A percentile compares a stretch with the other conserved stretches of the same genome.
Evolutionary conservation across 2,797 vertebrate genomes (phyloP).

Genomic region (Parauchenoglanis punctatus): DNA sequence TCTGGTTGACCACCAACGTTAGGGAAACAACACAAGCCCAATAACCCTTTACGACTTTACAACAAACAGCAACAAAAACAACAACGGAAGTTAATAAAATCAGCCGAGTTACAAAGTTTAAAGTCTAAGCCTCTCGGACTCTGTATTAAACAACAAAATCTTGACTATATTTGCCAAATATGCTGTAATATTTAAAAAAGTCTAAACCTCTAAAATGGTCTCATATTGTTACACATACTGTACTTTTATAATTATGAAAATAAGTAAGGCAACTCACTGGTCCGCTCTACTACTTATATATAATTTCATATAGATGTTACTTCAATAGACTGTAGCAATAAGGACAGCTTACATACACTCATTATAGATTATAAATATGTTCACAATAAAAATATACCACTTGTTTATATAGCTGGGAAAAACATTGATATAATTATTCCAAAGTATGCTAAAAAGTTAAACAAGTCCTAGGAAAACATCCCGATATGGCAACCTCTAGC

Average conservation of each 20-base stretch:
- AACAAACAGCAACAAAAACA: neutral
- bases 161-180: neutral
- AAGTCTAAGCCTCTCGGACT: neutral
- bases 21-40: neutral
- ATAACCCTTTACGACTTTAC: neutral
- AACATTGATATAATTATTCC: neutral
- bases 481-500: slow-evolving; percentile 10
- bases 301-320: neutral
- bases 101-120: neutral
- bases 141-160: neutral
- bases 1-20: neutral
- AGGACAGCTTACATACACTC: neutral
- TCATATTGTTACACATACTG: neutral
- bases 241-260: neutral
- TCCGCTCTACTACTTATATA: neutral
- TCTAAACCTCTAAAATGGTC: neutral
- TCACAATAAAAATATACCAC: slow-evolving; percentile 1
- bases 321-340: neutral
- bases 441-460: neutral
- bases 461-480: neutral
- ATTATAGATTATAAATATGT: slow-evolving; percentile 3
- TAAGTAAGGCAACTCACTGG: neutral
- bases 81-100: neutral
- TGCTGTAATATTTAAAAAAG: too few relatives aligned
- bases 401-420: neutral